Percentiles rank a stretch among this genome's conserved stretches.
Evolutionary conservation across 2,888 invertebrate species (phyloP).

Genomic region (Bugulina stolonifera): DNA sequence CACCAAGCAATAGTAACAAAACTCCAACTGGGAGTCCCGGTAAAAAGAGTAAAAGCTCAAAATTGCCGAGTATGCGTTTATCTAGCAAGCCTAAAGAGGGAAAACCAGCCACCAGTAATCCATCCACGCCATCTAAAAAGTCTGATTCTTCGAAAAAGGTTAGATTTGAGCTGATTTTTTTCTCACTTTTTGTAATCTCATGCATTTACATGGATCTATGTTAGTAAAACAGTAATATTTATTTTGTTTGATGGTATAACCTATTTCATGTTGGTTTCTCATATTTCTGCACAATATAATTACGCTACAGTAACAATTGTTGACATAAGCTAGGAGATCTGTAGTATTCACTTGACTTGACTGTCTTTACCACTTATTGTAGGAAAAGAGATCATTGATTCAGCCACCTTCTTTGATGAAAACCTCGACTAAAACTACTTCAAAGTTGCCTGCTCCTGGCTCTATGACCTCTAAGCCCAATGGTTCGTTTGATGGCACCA

Average conservation of each 20-base stretch:
- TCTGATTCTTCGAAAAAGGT: slow-evolving; percentile 10
- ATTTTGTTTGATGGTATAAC: too few species aligned
- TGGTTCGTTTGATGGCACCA: neutral
- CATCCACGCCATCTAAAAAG: neutral
- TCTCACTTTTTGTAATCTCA: too few species aligned
- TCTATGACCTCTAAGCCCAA: neutral
- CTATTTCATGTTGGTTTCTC: too few species aligned
- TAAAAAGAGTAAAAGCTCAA: neutral
- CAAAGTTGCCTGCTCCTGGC: neutral
- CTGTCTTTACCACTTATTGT: neutral
- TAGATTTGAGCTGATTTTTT: neutral
- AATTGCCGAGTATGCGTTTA: neutral
- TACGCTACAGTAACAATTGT: too few species aligned
- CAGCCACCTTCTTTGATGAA: neutral
- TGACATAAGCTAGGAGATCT: too few species aligned
- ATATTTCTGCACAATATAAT: too few species aligned
- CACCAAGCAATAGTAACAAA: neutral
- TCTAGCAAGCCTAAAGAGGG: neutral
- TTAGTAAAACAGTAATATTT: too few species aligned
- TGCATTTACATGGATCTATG: too few species aligned
- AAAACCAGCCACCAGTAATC: neutral
- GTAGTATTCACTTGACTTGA: too few species aligned
- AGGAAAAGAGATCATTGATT: slow-evolving; percentile 20
- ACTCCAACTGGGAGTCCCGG: neutral
- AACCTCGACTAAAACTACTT: neutral